Percentiles rank a stretch among this genome's conserved stretches.
These are phyloP conservation scores for Petrocephalus schoutedeni DNA, from an alignment of 2,797 vertebrate species.

Conservation along the genomic window DNA sequence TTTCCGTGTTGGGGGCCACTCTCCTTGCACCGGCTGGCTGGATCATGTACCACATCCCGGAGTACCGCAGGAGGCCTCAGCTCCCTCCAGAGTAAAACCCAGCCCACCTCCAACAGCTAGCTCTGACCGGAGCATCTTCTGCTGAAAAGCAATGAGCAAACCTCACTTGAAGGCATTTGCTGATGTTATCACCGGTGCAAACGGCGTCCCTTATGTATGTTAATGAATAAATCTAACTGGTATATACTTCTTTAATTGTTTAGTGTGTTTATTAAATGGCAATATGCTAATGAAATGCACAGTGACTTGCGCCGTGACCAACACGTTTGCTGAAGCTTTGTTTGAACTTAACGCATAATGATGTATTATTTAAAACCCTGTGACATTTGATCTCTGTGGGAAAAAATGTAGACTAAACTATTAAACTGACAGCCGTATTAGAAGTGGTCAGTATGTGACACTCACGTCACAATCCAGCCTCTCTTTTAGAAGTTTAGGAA, in stretches of 20 bases:
- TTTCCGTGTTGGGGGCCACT: conserved; percentile 60
- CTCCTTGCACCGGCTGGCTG: conserved; percentile 70
- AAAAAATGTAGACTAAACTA: not conserved
- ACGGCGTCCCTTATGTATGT: conserved; percentile 14
- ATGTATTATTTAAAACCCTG: not conserved
- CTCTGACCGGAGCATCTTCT: not conserved
- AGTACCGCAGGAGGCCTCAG: conserved; percentile 49
- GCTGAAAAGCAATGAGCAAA: conserved; percentile 20
- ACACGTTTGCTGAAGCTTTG: not conserved
- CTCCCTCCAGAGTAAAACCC: not conserved
- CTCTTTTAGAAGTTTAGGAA: not conserved
- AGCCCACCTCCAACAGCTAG: not conserved
- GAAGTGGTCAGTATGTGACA: not conserved
- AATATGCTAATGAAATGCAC: not conserved
- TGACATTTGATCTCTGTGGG: not conserved
- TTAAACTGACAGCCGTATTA: not conserved
- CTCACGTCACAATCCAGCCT: not conserved
- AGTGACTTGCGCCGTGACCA: not conserved
- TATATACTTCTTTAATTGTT: not conserved
- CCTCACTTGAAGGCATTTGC: conserved; percentile 26
- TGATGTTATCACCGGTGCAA: conserved; percentile 24
- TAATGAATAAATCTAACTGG: conserved; percentile 15
- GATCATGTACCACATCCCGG: conserved; percentile 66
- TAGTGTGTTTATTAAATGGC: not conserved
- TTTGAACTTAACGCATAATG: not conserved